Evolutionary conservation across 2,113 vertebrate species (phyloP), one percentile per base, ranked within the genome.

Genomic region (Rutilus rutilus): DNA sequence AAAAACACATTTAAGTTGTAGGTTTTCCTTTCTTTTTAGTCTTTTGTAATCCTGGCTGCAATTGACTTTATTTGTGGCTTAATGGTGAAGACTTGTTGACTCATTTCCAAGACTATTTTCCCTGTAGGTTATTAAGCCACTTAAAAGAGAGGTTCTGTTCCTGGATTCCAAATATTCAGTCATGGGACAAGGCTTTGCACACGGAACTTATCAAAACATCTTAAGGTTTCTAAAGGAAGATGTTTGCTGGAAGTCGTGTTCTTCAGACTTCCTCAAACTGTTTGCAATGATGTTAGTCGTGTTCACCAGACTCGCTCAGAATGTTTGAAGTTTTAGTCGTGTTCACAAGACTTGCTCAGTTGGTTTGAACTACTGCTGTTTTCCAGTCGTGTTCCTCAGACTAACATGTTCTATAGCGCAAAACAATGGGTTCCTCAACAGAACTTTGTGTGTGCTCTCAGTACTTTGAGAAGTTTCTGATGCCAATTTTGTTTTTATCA

Each of bases 101-200:
- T 80, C 60, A 59, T 45, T 62, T 60, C 42, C 54, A 80, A 45
- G 30, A 59, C 27, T 59, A 79, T 36, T 79, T 79, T 54, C 27
- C 52, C 77, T 78, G n/a, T 52, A 60, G 78, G 59, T 81, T 52
- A 81, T 81, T 42, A 62, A 81, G 57, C 78, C 59, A 39, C 54
- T 62, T 62, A 36, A 62, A 62, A 81, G 27, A 81, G 30, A 33
- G 30, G 42, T 81, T 62, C 19, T 81, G 19, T 81, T 62, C 57
- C 78, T 81, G 78, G 57, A 81, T 45, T 64, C 78, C 6, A 11
- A 42, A n/a, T 64, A n/a, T 81, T 59, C 78, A 64, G 39, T 11
- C n/a, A 62, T 59, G 33, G 78, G 25, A 62, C 60, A 59, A 42
- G 78, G 78, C 21, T 81, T 81, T 64, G 14, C 54, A 12, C 54